These are phyloP conservation scores for Melipona quadrifasciata DNA, from an alignment of 1,140 invertebrate species.

Conservation along the genomic window DNA sequence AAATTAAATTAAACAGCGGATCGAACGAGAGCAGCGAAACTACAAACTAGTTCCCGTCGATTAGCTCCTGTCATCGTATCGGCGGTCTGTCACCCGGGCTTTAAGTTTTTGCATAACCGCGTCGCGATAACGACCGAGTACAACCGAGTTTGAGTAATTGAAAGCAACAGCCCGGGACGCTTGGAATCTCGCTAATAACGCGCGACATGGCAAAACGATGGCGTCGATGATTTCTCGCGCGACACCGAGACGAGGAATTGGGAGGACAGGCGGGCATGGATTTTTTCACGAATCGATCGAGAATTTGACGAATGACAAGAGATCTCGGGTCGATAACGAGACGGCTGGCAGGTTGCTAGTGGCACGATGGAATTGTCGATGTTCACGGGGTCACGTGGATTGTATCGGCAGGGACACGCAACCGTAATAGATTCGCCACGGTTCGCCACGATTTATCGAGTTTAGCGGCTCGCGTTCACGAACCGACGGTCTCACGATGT, in stretches of 20 bases:
- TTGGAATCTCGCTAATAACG: background rate
- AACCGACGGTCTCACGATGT: background rate
- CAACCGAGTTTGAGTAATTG: background rate
- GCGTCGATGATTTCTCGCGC: background rate
- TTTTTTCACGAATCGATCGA: background rate
- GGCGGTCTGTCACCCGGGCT: background rate
- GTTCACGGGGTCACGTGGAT: background rate
- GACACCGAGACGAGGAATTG: background rate
- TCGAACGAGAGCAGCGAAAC: background rate
- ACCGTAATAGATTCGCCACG: conserved; percentile 14
- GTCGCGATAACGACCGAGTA: background rate
- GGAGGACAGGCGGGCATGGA: background rate
- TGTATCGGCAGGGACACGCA: conserved; percentile 4
- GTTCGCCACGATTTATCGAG: conserved; percentile 17
- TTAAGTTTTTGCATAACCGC: background rate
- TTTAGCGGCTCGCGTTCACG: background rate
- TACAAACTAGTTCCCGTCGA: background rate
- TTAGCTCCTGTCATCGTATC: background rate
- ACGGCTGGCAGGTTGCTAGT: background rate
- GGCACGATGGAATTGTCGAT: background rate
- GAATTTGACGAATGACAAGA: conserved; percentile 2
- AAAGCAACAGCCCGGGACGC: background rate
- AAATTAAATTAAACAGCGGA: background rate
- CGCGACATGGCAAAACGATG: background rate
- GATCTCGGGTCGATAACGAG: background rate